Percentiles rank a stretch among this genome's conserved stretches.
Conservation (phyloP, 2,113 vertebrate species). For the Pollachius pollachius region DNA sequence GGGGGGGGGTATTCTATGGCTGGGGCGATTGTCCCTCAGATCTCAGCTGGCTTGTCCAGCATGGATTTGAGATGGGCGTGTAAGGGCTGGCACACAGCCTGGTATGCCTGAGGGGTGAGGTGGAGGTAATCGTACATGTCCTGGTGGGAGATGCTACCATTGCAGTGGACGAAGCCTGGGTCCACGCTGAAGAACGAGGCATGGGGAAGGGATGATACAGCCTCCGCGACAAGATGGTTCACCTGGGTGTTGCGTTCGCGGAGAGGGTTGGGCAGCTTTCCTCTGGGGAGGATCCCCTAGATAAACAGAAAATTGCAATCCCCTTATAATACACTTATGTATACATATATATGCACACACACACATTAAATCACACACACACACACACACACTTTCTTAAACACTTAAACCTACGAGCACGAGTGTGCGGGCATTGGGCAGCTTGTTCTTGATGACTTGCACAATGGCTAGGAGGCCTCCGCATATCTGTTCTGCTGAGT, state of each 20-base stretch:
- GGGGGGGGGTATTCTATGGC: neutral
- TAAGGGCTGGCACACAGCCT: constrained; percentile 79
- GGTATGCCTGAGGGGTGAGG: constrained; percentile 82
- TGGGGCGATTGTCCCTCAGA: constrained; percentile 44
- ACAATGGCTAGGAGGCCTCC: constrained; percentile 83
- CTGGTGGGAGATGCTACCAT: constrained; percentile 86
- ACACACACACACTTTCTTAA: neutral
- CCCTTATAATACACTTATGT: neutral
- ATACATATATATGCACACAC: neutral
- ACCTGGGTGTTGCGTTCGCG: constrained; percentile 79
- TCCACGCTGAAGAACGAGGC: constrained; percentile 81
- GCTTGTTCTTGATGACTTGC: constrained; percentile 79
- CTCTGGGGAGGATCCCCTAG: constrained; percentile 83
- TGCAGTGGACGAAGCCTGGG: constrained; percentile 83
- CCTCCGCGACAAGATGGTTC: constrained; percentile 76
- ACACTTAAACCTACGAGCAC: constrained; percentile 76
- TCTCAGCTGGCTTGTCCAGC: constrained; percentile 69
- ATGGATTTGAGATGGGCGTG: constrained; percentile 77
- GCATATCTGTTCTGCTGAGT: constrained; percentile 82
- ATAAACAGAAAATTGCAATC: constrained; percentile 29
- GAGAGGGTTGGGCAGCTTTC: constrained; percentile 82
- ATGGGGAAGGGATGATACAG: constrained; percentile 67
- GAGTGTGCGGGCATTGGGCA: constrained; percentile 79
- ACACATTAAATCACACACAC: neutral
- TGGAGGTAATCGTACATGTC: constrained; percentile 93